Percentiles rank a stretch among this genome's conserved stretches.
Evolutionary conservation across 2,888 invertebrate species (phyloP).

Genomic region (Tridacna crocea): DNA sequence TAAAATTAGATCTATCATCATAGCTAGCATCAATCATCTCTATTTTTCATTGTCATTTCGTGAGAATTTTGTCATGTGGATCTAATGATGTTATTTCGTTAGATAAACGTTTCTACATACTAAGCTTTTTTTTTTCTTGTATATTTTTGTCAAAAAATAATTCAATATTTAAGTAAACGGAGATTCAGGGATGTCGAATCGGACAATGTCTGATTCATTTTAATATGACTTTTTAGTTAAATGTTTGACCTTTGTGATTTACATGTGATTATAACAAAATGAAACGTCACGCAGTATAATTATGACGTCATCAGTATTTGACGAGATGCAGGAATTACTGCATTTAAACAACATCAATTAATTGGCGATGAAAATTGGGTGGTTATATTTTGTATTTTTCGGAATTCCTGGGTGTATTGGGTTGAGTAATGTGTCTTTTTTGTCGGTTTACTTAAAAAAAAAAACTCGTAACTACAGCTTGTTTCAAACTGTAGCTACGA

Average conservation of each 20-base stretch:
- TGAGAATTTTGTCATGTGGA: too few species aligned
- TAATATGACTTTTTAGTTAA: background rate
- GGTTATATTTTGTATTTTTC: too few species aligned
- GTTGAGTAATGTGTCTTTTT: too few species aligned
- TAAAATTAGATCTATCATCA: background rate
- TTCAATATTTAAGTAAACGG: slow-evolving; percentile 11
- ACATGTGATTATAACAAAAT: background rate
- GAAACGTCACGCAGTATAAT: background rate
- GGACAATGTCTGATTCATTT: slow-evolving; percentile 8
- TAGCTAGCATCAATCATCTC: background rate
- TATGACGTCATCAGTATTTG: background rate
- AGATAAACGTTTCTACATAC: too few species aligned
- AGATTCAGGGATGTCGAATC: slow-evolving; percentile 22
- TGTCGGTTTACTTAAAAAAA: too few species aligned
- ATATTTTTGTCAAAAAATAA: background rate
- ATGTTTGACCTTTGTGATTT: slow-evolving; percentile 20
- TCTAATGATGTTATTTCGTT: too few species aligned
- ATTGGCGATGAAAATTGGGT: too few species aligned
- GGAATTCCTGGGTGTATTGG: too few species aligned
- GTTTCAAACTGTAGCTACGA: too few species aligned
- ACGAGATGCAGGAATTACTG: slow-evolving; percentile 16
- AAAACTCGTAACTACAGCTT: too few species aligned
- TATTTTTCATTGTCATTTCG: background rate
- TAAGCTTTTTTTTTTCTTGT: too few species aligned
- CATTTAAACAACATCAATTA: slow-evolving; percentile 1